phyloP scores from a whole-genome alignment of 2,888 invertebrate species.

The Megastigmus dorsalis region DNA sequence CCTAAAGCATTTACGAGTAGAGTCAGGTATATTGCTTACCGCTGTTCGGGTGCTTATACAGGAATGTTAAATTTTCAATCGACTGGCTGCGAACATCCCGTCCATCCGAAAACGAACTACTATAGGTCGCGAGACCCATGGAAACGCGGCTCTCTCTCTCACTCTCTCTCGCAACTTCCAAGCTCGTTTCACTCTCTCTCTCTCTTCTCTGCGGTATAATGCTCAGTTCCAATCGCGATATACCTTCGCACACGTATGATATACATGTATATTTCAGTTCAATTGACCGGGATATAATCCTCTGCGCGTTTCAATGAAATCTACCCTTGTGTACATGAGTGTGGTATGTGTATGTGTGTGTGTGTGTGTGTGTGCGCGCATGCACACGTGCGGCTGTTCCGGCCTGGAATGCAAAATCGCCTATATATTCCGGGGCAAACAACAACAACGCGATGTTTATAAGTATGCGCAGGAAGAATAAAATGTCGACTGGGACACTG shows the following conservation, averaged over 20 bases:
- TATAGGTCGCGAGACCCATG: too few species aligned
- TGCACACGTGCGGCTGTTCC: not conserved
- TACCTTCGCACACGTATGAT: not conserved
- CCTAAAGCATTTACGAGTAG: not conserved
- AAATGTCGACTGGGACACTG: not conserved
- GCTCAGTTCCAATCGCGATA: not conserved
- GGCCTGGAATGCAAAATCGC: not conserved
- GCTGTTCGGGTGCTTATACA: not conserved
- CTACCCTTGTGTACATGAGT: not conserved
- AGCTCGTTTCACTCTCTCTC: not conserved
- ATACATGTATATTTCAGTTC: conserved; percentile 58
- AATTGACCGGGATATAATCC: conserved; percentile 63
- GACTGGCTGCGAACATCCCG: not conserved
- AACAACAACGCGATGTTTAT: not conserved
- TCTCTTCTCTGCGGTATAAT: not conserved
- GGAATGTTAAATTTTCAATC: conserved; percentile 31
- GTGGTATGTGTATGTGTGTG: not conserved
- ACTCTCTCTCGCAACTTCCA: too few species aligned
- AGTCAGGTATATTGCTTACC: not conserved
- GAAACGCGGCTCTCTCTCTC: not conserved
- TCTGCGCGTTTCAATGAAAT: conserved; percentile 41
- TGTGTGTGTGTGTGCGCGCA: not conserved
- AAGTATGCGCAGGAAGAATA: not conserved
- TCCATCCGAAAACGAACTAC: too few species aligned
- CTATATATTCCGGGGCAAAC: not conserved